These are phyloP conservation scores for Typhlichthys eigenmanni DNA, from an alignment of 2,797 vertebrate genomes.

Conservation along the genomic window DNA sequence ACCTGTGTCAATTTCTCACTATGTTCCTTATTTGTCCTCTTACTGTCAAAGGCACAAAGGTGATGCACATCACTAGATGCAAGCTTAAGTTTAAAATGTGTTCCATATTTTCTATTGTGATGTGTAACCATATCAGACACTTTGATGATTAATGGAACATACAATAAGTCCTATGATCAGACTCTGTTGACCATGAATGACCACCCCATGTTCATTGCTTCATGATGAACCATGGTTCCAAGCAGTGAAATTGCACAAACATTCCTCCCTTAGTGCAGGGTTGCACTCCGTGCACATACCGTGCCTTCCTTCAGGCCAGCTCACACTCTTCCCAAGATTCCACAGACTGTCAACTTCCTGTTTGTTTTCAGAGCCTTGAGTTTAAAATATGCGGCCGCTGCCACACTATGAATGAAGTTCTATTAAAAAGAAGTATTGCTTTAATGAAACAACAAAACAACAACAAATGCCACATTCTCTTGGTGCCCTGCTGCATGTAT, in stretches of 20 bases:
- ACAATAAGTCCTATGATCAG: conserved; percentile 9
- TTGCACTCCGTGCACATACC: conserved; percentile 30
- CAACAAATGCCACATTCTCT: conserved; percentile 45
- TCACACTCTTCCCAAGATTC: conserved; percentile 60
- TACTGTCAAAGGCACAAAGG: not conserved
- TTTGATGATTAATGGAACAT: not conserved
- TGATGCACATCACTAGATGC: conserved; percentile 27
- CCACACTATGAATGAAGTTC: conserved; percentile 33
- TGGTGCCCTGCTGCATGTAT: conserved; percentile 18
- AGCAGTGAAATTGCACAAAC: conserved; percentile 34
- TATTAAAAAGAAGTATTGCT: conserved; percentile 7
- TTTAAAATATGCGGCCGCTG: conserved; percentile 52
- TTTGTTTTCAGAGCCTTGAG: conserved; percentile 58
- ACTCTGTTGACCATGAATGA: conserved; percentile 1
- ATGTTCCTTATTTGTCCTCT: conserved; percentile 9
- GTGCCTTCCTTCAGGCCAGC: conserved; percentile 45
- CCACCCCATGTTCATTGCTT: conserved; percentile 6
- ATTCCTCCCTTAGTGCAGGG: conserved; percentile 27
- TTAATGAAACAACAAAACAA: conserved; percentile 27
- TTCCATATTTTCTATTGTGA: not conserved
- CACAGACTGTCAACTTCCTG: conserved; percentile 60
- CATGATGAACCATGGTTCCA: conserved; percentile 11
- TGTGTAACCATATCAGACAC: too few relatives aligned
- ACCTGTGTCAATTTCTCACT: conserved; percentile 30
- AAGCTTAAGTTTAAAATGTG: not conserved